phyloP scores from a whole-genome alignment of 23 tunicate genomes.

The Pegea sp. region DNA sequence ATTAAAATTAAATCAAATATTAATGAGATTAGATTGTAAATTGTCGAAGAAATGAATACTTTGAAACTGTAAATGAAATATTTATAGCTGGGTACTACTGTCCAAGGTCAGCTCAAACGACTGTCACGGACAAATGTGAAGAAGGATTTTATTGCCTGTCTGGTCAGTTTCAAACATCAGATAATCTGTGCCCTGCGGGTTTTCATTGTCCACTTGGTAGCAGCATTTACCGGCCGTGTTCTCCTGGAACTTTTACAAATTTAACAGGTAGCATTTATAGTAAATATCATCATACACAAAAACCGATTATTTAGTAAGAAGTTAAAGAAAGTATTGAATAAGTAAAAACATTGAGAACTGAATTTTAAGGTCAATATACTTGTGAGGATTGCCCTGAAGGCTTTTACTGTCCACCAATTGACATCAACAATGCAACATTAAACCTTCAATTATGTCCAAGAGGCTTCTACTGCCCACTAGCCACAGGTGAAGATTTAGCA shows the following conservation, averaged over 20 bases:
- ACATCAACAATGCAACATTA: constrained; percentile 10
- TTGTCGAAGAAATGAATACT: too few relatives aligned
- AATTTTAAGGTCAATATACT: constrained; percentile 16
- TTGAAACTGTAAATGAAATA: too few relatives aligned
- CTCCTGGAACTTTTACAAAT: constrained; percentile 82
- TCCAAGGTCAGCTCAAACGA: constrained; percentile 35
- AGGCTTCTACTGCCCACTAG: constrained; percentile 77
- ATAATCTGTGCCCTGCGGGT: constrained; percentile 62
- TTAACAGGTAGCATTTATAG: constrained; percentile 13
- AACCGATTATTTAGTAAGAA: not conserved
- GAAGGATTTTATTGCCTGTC: constrained; percentile 57
- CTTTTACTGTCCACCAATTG: constrained; percentile 70
- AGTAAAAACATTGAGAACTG: not conserved
- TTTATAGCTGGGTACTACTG: constrained; percentile 78
- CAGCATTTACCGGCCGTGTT: constrained; percentile 37
- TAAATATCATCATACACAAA: not conserved
- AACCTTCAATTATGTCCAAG: constrained; percentile 63
- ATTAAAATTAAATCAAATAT: too few relatives aligned
- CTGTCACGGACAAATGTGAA: constrained; percentile 30
- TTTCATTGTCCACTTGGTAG: constrained; percentile 67
- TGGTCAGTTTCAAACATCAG: constrained; percentile 46
- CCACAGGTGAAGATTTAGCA: constrained; percentile 34
- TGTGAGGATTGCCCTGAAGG: constrained; percentile 64
- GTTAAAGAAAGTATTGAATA: not conserved
- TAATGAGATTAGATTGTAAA: too few relatives aligned